Conservation (phyloP, 2,888 invertebrate species). For the Thereva unica region DNA sequence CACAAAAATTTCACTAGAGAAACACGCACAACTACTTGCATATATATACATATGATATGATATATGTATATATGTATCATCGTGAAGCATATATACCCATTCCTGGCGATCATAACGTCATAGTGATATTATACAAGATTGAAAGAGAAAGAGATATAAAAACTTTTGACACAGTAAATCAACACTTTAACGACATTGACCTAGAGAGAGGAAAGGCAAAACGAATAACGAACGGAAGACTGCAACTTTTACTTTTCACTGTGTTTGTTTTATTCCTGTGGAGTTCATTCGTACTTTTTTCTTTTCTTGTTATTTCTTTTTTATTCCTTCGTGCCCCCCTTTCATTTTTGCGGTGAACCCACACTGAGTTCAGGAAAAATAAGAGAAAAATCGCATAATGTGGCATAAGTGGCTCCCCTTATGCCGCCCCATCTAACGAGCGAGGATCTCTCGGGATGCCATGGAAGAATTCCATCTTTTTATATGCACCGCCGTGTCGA, state of each 20-base stretch:
- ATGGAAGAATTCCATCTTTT: no score
- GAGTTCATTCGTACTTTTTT: slow-evolving; percentile 29
- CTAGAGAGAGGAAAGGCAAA: slow-evolving; percentile 44
- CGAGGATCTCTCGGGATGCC: no score
- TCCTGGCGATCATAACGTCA: slow-evolving; percentile 13
- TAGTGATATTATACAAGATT: slow-evolving; percentile 14
- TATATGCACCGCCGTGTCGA: no score
- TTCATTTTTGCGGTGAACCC: slow-evolving; percentile 27
- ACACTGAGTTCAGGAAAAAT: slow-evolving; percentile 12
- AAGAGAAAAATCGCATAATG: slow-evolving; percentile 33
- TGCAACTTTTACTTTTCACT: slow-evolving; percentile 42
- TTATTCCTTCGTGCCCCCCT: slow-evolving; percentile 22
- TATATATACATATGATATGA: not conserved
- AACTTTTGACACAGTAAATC: slow-evolving; percentile 48
- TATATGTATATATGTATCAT: slow-evolving; percentile 2
- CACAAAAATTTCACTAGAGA: slow-evolving; percentile 24
- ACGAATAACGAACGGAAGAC: slow-evolving; percentile 35
- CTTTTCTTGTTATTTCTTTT: not conserved
- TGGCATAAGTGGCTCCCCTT: slow-evolving; percentile 21
- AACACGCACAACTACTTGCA: slow-evolving; percentile 22
- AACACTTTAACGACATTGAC: slow-evolving; percentile 49
- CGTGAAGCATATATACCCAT: not conserved
- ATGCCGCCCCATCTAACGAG: not conserved
- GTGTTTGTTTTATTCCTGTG: slow-evolving; percentile 39
- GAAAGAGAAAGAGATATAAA: slow-evolving; percentile 41